Evolutionary conservation across 2,888 invertebrate species (phyloP).

Genomic region (Rugalucina vietnamica): DNA sequence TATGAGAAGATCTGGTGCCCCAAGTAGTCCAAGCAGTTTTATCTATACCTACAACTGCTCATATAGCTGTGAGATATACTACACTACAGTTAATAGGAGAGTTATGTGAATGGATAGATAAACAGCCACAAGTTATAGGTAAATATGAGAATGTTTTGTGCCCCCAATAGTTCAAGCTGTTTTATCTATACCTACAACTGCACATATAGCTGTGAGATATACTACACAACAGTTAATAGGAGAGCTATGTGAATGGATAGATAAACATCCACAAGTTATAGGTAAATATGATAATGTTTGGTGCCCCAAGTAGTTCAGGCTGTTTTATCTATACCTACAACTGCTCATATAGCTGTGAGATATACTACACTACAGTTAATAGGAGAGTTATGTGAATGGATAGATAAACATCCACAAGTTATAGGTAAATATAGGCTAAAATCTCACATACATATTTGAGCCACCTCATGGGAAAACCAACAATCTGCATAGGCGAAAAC

Average conservation of each 20-base stretch:
- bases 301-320: constrained; percentile 97
- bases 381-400: constrained; percentile 98
- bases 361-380: constrained; percentile 93
- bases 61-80: constrained; percentile 94
- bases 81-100: constrained; percentile 94
- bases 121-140: constrained; percentile 91
- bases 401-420: constrained; percentile 92
- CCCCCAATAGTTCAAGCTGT: constrained; percentile 97
- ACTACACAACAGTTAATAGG: constrained; percentile 94
- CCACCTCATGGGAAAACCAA: too few relatives aligned
- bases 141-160: constrained; percentile 95
- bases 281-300: constrained; percentile 94
- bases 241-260: constrained; percentile 97
- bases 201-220: constrained; percentile 94
- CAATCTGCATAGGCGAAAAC: too few relatives aligned
- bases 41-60: constrained; percentile 91
- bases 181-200: constrained; percentile 90
- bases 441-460: too few relatives aligned
- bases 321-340: constrained; percentile 92
- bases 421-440: too few relatives aligned
- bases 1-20: constrained; percentile 97
- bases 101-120: constrained; percentile 97
- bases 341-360: constrained; percentile 93
- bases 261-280: constrained; percentile 92
- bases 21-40: constrained; percentile 96